These are phyloP conservation scores for Aleiodes sp. DNA, from an alignment of 1,140 invertebrate genomes.

Conservation along the genomic window DNA sequence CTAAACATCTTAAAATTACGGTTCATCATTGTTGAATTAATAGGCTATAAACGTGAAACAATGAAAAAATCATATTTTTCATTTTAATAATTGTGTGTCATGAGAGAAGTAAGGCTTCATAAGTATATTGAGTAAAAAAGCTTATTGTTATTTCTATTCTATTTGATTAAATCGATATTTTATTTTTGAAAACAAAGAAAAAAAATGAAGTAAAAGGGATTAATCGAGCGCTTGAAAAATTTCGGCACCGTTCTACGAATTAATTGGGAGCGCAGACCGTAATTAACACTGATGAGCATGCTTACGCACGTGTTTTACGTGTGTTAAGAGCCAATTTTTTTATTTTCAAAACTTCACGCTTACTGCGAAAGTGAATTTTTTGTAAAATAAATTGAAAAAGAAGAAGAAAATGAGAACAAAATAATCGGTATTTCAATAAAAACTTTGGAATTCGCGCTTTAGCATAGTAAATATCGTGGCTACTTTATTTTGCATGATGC, in stretches of 20 bases:
- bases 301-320: conserved; percentile 20
- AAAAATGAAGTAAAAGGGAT: too few species aligned
- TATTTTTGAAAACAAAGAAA: too few species aligned
- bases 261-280: conserved; percentile 50
- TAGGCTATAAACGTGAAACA: too few species aligned
- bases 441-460: neutral
- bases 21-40: too few species aligned
- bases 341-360: neutral
- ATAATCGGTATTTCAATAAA: neutral
- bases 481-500: conserved; percentile 22
- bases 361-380: conserved; percentile 15
- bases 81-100: too few species aligned
- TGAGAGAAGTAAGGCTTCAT: too few species aligned
- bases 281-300: conserved; percentile 40
- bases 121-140: too few species aligned
- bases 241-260: neutral
- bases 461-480: neutral
- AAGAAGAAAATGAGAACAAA: neutral
- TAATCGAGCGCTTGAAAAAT: neutral
- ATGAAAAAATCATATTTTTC: too few species aligned
- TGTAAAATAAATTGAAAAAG: neutral
- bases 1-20: too few species aligned
- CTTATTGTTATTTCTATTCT: too few species aligned
- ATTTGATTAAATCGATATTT: too few species aligned
- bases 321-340: neutral